phyloP scores from a whole-genome alignment of 2,797 vertebrate species.

The Lithobates pipiens region DNA sequence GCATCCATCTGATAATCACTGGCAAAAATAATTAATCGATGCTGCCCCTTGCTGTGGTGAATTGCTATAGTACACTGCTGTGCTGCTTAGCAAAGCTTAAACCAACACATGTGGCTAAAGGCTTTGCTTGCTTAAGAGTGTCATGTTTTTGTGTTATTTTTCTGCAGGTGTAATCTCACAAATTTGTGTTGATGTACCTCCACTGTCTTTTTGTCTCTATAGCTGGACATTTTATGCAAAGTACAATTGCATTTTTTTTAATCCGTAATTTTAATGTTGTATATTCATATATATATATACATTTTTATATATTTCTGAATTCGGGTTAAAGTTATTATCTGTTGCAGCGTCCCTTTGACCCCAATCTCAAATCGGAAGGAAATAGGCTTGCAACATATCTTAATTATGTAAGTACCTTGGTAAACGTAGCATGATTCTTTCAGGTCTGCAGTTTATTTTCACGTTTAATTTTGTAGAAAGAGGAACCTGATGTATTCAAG shows the following conservation, averaged over 20 bases:
- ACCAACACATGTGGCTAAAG: neutral
- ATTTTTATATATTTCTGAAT: conserved; percentile 47
- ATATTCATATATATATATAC: neutral
- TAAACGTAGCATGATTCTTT: conserved; percentile 64
- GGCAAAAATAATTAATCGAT: no score
- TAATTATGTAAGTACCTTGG: conserved; percentile 96
- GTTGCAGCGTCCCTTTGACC: conserved; percentile 99
- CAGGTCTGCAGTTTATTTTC: conserved; percentile 81
- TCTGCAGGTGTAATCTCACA: conserved; percentile 54
- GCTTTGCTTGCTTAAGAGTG: neutral
- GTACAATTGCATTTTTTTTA: conserved; percentile 44
- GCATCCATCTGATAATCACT: neutral
- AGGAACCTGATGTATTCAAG: conserved; percentile 99
- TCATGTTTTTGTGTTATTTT: neutral
- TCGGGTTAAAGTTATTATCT: conserved; percentile 87
- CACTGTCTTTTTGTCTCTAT: neutral
- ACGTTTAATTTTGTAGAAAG: conserved; percentile 96
- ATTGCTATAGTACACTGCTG: neutral
- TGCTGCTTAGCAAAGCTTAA: neutral
- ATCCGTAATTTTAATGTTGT: neutral
- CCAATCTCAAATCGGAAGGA: conserved; percentile 91
- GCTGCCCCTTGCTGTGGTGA: neutral
- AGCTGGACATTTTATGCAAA: conserved; percentile 34
- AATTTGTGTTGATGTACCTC: conserved; percentile 23
- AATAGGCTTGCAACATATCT: conserved; percentile 99